Evolutionary conservation across 1,140 invertebrate species (phyloP).

Genomic region (Drosophila kikkawai): DNA sequence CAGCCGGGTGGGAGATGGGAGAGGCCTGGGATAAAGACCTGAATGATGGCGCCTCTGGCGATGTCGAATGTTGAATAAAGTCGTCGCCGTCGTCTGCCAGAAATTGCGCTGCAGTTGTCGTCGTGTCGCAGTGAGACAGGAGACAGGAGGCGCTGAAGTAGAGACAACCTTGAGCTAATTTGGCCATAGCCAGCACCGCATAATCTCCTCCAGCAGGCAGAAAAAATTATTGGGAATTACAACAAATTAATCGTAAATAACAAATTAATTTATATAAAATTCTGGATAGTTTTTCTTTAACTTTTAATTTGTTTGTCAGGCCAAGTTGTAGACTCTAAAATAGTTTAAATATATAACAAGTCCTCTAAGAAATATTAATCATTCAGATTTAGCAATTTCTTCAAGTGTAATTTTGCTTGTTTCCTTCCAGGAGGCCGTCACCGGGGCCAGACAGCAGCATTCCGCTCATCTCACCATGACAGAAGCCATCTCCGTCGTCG

Average conservation of each 20-base stretch:
- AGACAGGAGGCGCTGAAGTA: conserved; percentile 37
- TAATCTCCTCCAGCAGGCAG: conserved; percentile 6
- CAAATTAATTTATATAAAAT: background rate
- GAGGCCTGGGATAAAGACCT: conserved; percentile 59
- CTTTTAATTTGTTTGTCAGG: background rate
- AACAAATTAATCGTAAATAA: no score
- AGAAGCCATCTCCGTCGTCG: conserved; percentile 51
- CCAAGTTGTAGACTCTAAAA: background rate
- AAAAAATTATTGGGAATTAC: background rate
- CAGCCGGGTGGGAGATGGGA: background rate
- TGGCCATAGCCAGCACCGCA: conserved; percentile 40
- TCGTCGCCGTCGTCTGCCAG: conserved; percentile 55
- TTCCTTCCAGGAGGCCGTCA: conserved; percentile 66
- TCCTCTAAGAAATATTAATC: background rate
- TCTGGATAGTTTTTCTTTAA: background rate
- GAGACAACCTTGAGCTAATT: conserved; percentile 83
- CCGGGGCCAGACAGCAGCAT: conserved; percentile 73
- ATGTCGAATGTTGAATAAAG: conserved; percentile 32
- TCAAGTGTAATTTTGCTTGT: conserved; percentile 16
- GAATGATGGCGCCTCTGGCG: conserved; percentile 62
- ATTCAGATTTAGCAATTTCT: background rate
- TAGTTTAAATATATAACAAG: background rate
- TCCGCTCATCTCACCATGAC: conserved; percentile 76
- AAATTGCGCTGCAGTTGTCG: conserved; percentile 77
- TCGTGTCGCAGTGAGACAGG: conserved; percentile 19